Evolutionary conservation across 2,797 vertebrate species (phyloP), one percentile per base, ranked within the genome.

Genomic region (Vultur gryphus): DNA sequence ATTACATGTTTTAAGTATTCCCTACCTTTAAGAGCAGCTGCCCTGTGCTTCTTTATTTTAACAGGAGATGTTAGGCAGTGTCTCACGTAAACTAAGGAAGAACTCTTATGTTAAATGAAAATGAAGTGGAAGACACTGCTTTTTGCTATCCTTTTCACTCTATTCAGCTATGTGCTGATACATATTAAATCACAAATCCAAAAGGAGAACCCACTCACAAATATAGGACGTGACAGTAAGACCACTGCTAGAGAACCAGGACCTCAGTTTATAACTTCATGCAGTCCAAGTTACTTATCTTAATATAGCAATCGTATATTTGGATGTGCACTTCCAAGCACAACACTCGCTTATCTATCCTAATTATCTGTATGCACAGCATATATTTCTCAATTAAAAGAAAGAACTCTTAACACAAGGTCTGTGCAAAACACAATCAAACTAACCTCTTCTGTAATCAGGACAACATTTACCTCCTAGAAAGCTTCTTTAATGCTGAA

Each of bases 1-100:
- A 91, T 58, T 87, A 64, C 49, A 92, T 62, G 69, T 91, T 96
- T 85, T 96, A 95, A 96, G 82, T 62, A 82, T 94, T 95, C 66
- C 77, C 65, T 58, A 57, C 69, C 70, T 96, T 94, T 83, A 70
- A 92, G 79, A 81, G 75, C 41, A 97, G 91, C 41, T 95, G 78
- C 58, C 89, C 51, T 84, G 26, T 49, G 54, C 18, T 80, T 70
- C 81, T 54, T 94, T 93, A 69, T 73, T 93, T 95, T 90, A 20
- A 24, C 79, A 89, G 16, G 55, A 86, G 24, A 76, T 25, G 20
- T 54, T 54, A 65, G 33, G n/a, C 21, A 89, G 29, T 2, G 3
- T 3, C 80, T 64, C 16, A 83, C 75, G 44, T 67, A 89, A 81
- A 70, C 28, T 13, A 81, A 69, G 12, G 25, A 87, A 72, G 58